A percentile compares a stretch with the other conserved stretches of the same genome.
Conservation (phyloP, 2,888 invertebrate genomes). For the Chrysomela aeneicollis region DNA sequence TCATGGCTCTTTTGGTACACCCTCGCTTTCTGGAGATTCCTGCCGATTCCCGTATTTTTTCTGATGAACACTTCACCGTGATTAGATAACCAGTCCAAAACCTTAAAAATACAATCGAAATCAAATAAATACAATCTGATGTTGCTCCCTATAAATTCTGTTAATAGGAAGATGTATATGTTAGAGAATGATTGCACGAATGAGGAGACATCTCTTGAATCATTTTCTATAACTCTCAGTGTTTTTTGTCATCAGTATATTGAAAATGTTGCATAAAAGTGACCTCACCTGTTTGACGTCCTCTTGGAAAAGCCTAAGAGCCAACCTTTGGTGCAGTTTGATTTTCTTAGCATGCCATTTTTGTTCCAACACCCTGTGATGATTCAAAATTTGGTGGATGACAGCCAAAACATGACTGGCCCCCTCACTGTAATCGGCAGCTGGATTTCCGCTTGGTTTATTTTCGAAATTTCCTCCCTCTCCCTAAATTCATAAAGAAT, state of each 20-base stretch:
- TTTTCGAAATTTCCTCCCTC: constrained; percentile 65
- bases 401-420: constrained; percentile 96
- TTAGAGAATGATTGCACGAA: too few relatives aligned
- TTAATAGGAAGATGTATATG: too few relatives aligned
- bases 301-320: constrained; percentile 92
- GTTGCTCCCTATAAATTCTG: too few relatives aligned
- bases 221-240: too few relatives aligned
- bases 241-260: too few relatives aligned
- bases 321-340: constrained; percentile 92
- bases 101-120: constrained; percentile 64
- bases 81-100: constrained; percentile 95
- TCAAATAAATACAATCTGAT: not conserved
- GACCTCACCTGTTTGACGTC: constrained; percentile 90
- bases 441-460: constrained; percentile 80
- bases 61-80: constrained; percentile 97
- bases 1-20: constrained; percentile 98
- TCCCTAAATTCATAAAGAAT: constrained; percentile 45
- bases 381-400: constrained; percentile 95
- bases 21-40: constrained; percentile 92
- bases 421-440: constrained; percentile 95
- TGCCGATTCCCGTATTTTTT: constrained; percentile 96
- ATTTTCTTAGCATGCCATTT: constrained; percentile 95
- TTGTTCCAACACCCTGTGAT: constrained; percentile 92
- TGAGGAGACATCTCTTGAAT: too few relatives aligned
- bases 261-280: too few relatives aligned